Percentiles rank a stretch among this genome's conserved stretches.
These are phyloP conservation scores for Papilio dardanus DNA, from an alignment of 1,140 invertebrate species.

Conservation along the genomic window DNA sequence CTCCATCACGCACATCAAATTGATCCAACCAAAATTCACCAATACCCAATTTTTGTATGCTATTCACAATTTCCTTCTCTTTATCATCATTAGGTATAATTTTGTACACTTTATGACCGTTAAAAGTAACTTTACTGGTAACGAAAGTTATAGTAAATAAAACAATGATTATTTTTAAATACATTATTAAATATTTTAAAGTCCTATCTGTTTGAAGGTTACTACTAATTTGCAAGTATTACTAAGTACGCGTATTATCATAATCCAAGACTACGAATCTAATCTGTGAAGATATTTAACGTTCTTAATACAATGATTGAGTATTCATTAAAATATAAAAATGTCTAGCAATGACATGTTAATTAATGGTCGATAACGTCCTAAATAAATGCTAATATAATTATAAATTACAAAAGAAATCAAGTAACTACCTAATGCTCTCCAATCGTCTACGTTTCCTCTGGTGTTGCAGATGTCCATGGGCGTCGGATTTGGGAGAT, in stretches of 20 bases:
- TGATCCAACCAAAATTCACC: conserved; percentile 68
- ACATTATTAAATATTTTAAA: conserved; percentile 36
- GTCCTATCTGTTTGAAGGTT: conserved; percentile 5
- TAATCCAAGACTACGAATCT: background rate
- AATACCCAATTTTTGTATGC: conserved; percentile 48
- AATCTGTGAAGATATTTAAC: background rate
- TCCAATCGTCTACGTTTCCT: too few species aligned
- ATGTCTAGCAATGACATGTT: background rate
- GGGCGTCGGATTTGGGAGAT: too few species aligned
- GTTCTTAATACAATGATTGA: background rate
- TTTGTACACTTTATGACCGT: conserved; percentile 81
- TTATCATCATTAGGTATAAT: conserved; percentile 69
- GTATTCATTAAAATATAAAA: background rate
- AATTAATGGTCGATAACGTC: background rate
- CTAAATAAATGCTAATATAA: too few species aligned
- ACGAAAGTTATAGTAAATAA: conserved; percentile 41
- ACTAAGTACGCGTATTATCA: background rate
- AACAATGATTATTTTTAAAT: conserved; percentile 39
- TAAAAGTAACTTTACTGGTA: conserved; percentile 61
- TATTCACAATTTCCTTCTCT: conserved; percentile 51
- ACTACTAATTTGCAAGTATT: background rate
- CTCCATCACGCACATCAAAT: conserved; percentile 51
- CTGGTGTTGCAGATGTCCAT: too few species aligned
- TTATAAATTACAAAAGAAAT: too few species aligned
- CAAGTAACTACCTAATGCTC: too few species aligned